A percentile compares a stretch with the other conserved stretches of the same genome.
phyloP scores from a whole-genome alignment of 2,888 invertebrate species.

The Artemia sinica region DNA sequence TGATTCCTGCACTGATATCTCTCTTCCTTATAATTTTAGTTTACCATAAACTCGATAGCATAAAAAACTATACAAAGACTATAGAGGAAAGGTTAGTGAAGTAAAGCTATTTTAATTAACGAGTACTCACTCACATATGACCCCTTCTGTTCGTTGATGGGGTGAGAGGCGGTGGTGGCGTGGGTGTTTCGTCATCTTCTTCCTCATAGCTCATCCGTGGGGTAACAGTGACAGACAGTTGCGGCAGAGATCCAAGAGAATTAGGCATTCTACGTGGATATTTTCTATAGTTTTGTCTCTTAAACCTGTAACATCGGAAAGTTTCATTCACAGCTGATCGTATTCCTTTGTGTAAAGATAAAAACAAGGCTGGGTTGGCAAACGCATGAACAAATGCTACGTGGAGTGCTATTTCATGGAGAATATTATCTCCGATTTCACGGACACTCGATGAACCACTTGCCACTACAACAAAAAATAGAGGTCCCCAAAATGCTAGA shows the following conservation, averaged over 20 bases:
- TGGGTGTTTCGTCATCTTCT: conserved; percentile 3
- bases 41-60: too few relatives aligned
- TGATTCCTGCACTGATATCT: too few relatives aligned
- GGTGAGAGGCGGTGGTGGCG: conserved; percentile 9
- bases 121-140: conserved; percentile 11
- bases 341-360: conserved; percentile 56
- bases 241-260: conserved; percentile 11
- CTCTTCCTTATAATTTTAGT: too few relatives aligned
- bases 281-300: background rate
- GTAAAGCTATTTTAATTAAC: background rate
- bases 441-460: conserved; percentile 30
- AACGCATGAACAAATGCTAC: conserved; percentile 73
- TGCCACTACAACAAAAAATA: conserved; percentile 48
- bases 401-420: conserved; percentile 67
- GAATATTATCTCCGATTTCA: conserved; percentile 48
- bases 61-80: too few relatives aligned
- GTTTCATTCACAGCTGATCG: conserved; percentile 48
- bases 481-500: conserved; percentile 73
- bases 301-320: background rate
- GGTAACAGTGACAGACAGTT: background rate
- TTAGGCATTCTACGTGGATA: conserved; percentile 1
- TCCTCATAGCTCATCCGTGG: conserved; percentile 3
- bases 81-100: too few relatives aligned
- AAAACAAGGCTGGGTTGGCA: conserved; percentile 60
- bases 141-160: background rate